Evolutionary conservation across 2,113 vertebrate species (phyloP).

Genomic region (Oplegnathus fasciatus): DNA sequence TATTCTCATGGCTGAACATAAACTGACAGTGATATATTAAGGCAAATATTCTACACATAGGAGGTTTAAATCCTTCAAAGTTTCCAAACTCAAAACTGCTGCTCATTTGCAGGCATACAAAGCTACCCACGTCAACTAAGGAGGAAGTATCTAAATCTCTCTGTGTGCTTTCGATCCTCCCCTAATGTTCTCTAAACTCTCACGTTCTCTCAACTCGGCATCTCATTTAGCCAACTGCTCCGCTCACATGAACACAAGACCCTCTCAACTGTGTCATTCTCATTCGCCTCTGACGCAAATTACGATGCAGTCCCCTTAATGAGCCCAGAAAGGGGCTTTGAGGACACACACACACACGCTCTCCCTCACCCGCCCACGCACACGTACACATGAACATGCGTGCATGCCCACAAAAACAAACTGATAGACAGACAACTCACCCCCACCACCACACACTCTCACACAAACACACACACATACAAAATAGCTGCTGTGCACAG

Average conservation of each 20-base stretch:
- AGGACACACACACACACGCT: constrained; percentile 38
- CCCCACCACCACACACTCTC: neutral
- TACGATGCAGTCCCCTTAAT: constrained; percentile 62
- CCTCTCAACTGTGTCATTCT: constrained; percentile 58
- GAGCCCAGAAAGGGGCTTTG: constrained; percentile 54
- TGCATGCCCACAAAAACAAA: constrained; percentile 23
- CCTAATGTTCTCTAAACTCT: constrained; percentile 51
- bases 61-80: constrained; percentile 2
- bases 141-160: constrained; percentile 22
- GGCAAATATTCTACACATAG: neutral
- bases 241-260: constrained; percentile 50
- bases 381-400: constrained; percentile 9
- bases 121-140: constrained; percentile 1
- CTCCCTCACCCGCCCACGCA: neutral
- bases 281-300: constrained; percentile 63
- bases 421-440: constrained; percentile 3
- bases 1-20: neutral
- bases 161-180: constrained; percentile 27
- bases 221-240: constrained; percentile 54
- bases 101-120: constrained; percentile 37
- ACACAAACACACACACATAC: constrained; percentile 19
- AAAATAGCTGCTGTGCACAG: constrained; percentile 63
- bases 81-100: constrained; percentile 14
- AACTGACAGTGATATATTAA: neutral
- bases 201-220: too few relatives aligned